phyloP scores from a whole-genome alignment of 2,113 vertebrate genomes.

The Ursus arctos region DNA sequence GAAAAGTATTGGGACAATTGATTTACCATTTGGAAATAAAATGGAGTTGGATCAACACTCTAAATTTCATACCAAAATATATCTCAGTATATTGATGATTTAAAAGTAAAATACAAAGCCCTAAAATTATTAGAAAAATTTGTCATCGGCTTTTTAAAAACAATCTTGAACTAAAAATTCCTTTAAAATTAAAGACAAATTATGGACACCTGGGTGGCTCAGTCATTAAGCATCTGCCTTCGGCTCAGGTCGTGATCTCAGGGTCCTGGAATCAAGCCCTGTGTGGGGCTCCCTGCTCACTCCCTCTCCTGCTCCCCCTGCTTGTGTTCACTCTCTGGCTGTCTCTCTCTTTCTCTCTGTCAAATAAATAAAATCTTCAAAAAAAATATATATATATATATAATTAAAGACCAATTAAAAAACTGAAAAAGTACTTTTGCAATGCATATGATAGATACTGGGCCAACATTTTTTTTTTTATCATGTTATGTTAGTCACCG shows the following conservation, averaged over 20 bases:
- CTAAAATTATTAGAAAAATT: not conserved
- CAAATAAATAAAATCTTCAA: not conserved
- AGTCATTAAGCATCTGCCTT: no score
- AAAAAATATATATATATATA: not conserved
- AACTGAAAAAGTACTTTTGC: not conserved
- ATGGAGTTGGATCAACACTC: not conserved
- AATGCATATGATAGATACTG: not conserved
- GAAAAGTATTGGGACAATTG: not conserved
- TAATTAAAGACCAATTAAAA: not conserved
- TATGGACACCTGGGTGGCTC: no score
- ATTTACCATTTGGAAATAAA: not conserved
- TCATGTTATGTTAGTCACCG: no score
- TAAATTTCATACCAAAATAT: conserved; percentile 31
- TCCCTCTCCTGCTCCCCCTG: no score
- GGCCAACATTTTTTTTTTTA: not conserved
- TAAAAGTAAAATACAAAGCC: not conserved
- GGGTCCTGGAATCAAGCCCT: no score
- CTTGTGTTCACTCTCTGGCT: no score
- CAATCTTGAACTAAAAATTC: not conserved
- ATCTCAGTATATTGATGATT: conserved; percentile 13
- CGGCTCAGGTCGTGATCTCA: no score
- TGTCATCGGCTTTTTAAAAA: not conserved
- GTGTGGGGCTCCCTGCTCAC: no score
- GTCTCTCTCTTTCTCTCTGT: no score
- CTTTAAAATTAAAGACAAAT: not conserved